These are phyloP conservation scores for Tarsius wallacei DNA, from an alignment of 2,797 vertebrate genomes.

Conservation along the genomic window DNA sequence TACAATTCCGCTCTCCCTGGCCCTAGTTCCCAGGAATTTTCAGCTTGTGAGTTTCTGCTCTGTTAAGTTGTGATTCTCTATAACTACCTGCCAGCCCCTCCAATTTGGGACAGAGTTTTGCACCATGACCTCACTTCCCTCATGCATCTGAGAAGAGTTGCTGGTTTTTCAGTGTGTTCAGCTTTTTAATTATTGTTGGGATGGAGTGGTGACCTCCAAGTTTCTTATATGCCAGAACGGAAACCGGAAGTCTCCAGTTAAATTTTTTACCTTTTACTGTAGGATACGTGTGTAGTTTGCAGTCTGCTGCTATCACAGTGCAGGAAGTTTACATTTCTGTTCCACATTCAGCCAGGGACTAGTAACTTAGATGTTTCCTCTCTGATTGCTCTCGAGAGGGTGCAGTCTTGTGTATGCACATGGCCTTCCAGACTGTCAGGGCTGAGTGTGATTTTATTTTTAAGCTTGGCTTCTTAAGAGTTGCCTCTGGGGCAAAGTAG, in stretches of 20 bases:
- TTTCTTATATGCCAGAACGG: not conserved
- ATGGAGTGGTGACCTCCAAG: not conserved
- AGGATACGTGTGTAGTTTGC: not conserved
- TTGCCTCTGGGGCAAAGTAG: slow-evolving; percentile 1
- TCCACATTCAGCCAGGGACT: not conserved
- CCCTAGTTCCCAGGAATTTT: not conserved
- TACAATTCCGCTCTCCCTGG: not conserved
- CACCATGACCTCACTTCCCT: not conserved
- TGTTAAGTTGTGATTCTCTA: not conserved
- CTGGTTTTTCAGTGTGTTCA: not conserved
- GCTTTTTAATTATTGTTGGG: not conserved
- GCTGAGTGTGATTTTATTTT: slow-evolving; percentile 15
- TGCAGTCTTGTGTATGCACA: not conserved
- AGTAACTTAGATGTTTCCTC: slow-evolving; percentile 25
- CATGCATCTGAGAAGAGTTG: not conserved
- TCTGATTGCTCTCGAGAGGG: not conserved
- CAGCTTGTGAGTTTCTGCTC: not conserved
- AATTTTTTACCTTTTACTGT: not conserved
- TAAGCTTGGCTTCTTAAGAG: not conserved
- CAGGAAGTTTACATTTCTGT: slow-evolving; percentile 38
- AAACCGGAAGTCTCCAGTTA: not conserved
- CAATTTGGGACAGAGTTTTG: not conserved
- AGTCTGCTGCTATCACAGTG: not conserved
- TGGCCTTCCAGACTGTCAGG: not conserved
- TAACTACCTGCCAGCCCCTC: not conserved